Evolutionary conservation across 2,888 invertebrate species (phyloP).

Genomic region (Apotomis betuletana): DNA sequence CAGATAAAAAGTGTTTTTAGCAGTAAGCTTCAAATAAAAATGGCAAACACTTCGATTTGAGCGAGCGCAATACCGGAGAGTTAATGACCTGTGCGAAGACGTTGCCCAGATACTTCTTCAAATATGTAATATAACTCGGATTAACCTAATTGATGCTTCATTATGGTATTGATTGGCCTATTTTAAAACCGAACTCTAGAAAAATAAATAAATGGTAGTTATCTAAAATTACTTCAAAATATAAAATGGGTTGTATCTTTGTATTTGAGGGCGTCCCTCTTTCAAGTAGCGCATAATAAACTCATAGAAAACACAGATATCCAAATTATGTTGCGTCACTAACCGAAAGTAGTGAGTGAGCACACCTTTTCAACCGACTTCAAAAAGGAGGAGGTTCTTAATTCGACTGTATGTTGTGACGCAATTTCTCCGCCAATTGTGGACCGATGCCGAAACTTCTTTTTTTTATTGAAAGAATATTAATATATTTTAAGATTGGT

Average conservation of each 20-base stretch:
- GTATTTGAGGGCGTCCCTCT: conserved; percentile 1
- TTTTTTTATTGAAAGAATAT: too few relatives aligned
- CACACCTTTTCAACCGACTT: conserved; percentile 7
- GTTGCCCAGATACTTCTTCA: conserved; percentile 23
- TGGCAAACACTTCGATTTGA: conserved; percentile 24
- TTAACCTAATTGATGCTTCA: conserved; percentile 12
- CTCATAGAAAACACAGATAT: background rate
- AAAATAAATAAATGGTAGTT: background rate
- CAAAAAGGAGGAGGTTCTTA: too few relatives aligned
- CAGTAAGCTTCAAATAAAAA: conserved; percentile 22
- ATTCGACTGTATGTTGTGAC: too few relatives aligned
- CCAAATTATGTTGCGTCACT: background rate
- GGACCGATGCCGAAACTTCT: too few relatives aligned
- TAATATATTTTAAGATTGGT: too few relatives aligned
- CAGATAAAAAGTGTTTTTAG: conserved; percentile 16
- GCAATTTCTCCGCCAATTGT: too few relatives aligned
- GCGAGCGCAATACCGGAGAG: conserved; percentile 27
- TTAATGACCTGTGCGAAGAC: conserved; percentile 38
- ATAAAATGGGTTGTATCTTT: background rate
- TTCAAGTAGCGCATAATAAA: background rate
- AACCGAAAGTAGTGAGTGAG: conserved; percentile 18
- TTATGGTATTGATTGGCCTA: background rate
- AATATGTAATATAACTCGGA: conserved; percentile 10
- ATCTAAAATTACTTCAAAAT: too few relatives aligned
- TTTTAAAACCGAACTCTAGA: background rate